phyloP scores from a whole-genome alignment of 2,797 vertebrate species.

The Tadarida brasiliensis region DNA sequence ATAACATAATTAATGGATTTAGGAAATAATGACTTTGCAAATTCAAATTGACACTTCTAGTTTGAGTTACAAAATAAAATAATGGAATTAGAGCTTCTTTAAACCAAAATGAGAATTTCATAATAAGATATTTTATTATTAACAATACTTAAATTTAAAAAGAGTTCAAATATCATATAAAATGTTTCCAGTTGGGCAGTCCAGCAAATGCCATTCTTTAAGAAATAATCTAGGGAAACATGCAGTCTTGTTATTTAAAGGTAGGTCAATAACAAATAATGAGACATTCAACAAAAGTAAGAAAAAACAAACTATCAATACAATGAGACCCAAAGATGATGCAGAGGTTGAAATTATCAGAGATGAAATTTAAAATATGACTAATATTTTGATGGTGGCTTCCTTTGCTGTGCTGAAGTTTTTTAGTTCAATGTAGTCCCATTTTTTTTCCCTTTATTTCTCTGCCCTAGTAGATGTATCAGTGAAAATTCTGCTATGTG shows the following conservation, averaged over 20 bases:
- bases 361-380: neutral
- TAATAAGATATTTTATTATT: neutral
- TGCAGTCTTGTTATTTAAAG: neutral
- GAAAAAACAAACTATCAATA: neutral
- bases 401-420: too few relatives aligned
- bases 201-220: neutral
- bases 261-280: neutral
- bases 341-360: neutral
- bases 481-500: too few relatives aligned
- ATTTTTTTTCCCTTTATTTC: too few relatives aligned
- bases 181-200: neutral
- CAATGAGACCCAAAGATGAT: neutral
- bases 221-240: neutral
- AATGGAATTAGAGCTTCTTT: neutral
- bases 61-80: neutral
- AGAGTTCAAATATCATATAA: neutral
- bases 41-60: neutral
- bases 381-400: neutral
- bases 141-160: neutral
- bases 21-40: slow-evolving; percentile 13
- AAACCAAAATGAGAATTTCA: neutral
- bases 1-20: neutral
- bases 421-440: too few relatives aligned
- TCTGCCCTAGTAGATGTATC: too few relatives aligned
- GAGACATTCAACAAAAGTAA: neutral